These are phyloP conservation scores for Mormoops blainvillei DNA, from an alignment of 2,113 vertebrate genomes.

Conservation along the genomic window DNA sequence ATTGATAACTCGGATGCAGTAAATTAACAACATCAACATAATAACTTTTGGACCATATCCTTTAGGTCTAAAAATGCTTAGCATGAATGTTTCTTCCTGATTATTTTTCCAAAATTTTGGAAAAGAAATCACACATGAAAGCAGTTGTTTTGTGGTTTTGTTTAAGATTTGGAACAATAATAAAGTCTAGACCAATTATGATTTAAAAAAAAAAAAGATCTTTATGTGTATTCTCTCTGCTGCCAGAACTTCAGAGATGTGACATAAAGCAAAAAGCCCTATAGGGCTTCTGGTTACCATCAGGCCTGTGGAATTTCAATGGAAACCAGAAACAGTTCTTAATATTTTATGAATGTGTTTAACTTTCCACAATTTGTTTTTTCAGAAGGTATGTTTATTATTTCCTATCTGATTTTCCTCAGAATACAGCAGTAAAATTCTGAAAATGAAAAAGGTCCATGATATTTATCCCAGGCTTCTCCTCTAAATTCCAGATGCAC, in stretches of 20 bases:
- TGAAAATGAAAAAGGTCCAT: conserved; percentile 14
- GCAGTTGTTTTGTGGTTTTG: background rate
- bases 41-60: background rate
- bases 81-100: background rate
- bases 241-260: background rate
- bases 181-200: background rate
- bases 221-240: background rate
- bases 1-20: background rate
- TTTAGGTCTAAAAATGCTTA: background rate
- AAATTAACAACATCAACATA: background rate
- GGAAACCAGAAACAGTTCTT: background rate
- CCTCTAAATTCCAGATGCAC: background rate
- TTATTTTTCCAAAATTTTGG: background rate
- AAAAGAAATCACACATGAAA: background rate
- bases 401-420: conserved; percentile 38
- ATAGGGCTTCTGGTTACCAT: conserved; percentile 22
- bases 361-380: conserved; percentile 43
- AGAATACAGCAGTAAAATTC: conserved; percentile 22
- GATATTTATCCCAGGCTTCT: background rate
- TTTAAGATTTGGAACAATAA: background rate
- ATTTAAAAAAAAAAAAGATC: background rate
- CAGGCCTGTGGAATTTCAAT: conserved; percentile 34
- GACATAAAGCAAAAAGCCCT: background rate
- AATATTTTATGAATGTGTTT: conserved; percentile 29
- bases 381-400: conserved; percentile 42